Percentiles rank a stretch among this genome's conserved stretches.
These are phyloP conservation scores for Neodiprion virginianus DNA, from an alignment of 1,140 invertebrate genomes.

Conservation along the genomic window DNA sequence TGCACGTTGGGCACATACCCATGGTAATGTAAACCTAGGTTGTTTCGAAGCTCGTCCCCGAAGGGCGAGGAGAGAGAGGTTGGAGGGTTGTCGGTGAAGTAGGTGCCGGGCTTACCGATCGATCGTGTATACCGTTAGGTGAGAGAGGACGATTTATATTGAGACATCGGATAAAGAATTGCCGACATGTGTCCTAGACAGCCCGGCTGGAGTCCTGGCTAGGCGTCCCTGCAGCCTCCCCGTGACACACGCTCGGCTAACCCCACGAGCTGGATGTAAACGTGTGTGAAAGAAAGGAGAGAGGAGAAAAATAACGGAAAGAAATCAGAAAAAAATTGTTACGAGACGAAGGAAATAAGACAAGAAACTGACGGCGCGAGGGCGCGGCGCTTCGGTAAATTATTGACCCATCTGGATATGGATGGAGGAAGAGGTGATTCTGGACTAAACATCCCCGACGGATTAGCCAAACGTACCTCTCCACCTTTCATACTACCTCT, in stretches of 20 bases:
- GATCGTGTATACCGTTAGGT: not conserved
- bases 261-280: too few relatives aligned
- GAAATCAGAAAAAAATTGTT: not conserved
- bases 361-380: not conserved
- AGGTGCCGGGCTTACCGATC: not conserved
- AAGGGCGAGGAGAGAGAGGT: not conserved
- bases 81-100: not conserved
- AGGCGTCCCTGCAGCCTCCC: not conserved
- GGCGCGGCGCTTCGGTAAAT: not conserved
- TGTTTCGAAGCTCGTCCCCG: not conserved
- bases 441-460: not conserved
- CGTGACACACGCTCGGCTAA: not conserved
- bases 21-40: not conserved
- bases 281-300: not conserved
- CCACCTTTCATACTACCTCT: not conserved
- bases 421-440: not conserved
- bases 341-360: not conserved
- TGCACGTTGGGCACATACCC: not conserved
- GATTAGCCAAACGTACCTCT: not conserved
- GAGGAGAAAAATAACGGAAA: not conserved
- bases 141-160: slow-evolving; percentile 2
- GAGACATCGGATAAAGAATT: slow-evolving; percentile 5
- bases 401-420: not conserved
- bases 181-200: slow-evolving; percentile 6
- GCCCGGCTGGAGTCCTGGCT: not conserved